Base-by-base conservation (phyloP, 2,888 invertebrate genomes). In the Nomada hirtipes region DNA sequence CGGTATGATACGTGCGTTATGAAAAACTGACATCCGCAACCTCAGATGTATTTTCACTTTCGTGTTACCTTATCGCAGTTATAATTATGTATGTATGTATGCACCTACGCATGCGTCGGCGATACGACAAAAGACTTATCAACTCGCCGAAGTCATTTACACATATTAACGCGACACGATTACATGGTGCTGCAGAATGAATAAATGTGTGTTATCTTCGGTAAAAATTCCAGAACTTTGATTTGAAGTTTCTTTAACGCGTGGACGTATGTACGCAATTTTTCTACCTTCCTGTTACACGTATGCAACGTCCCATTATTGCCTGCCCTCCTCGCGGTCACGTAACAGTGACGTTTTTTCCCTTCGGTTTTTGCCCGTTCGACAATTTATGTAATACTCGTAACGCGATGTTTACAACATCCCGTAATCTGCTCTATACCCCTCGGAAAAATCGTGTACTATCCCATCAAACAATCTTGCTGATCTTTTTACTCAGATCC, bases 101-200 rank as follows among this genome's bases (percentile, higher is more conserved):
- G 42, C 59, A 36, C 36, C 18, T 60, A 52, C 29, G 50, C 47
- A 57, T 18, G 10, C 18, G 3, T 18, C n/a, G 15, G 23, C 11
- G 53, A 73, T 68, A 55, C 2, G 53, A 70, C 15, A 64, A 79
- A 59, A 57, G n/a, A 15, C 23, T 68, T 74, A 55, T 63, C 73
- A 61, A 50, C 11, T 23, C 11, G 23, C 52, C 53, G 10, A 59
- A 64, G 52, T 18, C 23, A 77, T 79, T 79, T 64, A 47, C 78
- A 65, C 23, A 23, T 2, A 47, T 78, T 53, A 47, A 61, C 59
- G 26, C 13, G 44, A 18, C 18, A n/a, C 18, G n/a, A 63, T 57
- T 29, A n/a, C n/a, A 1, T 11, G 15, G 4, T 11, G 18, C 0
- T 42, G 18, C 42, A 20, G n/a, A 7, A 60, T 61, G n/a, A 2